Conservation (phyloP, 2,113 vertebrate species). For the Geococcyx californianus region DNA sequence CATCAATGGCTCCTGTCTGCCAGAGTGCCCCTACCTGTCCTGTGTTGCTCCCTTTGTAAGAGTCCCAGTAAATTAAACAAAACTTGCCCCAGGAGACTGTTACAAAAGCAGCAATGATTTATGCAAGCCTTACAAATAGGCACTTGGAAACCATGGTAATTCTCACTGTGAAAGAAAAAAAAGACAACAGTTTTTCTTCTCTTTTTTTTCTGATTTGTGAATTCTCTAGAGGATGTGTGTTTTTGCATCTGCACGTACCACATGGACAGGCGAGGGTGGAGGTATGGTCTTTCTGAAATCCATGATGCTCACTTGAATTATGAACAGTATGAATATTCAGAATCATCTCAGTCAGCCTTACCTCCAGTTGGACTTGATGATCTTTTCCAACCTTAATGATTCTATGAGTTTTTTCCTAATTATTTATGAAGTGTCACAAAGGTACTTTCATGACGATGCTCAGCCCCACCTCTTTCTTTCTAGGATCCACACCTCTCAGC, state of each 20-base stretch:
- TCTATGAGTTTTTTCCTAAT: no score
- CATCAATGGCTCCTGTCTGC: accelerated
- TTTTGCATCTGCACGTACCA: neutral
- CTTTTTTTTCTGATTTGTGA: neutral
- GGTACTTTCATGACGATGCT: neutral
- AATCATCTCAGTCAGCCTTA: neutral
- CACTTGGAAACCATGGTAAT: neutral
- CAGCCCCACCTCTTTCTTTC: neutral
- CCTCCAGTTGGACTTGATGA: neutral
- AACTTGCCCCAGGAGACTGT: neutral
- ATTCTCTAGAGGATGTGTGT: neutral
- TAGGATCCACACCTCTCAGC: neutral
- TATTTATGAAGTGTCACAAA: neutral
- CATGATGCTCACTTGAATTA: neutral
- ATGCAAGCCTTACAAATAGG: neutral
- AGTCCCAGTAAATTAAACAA: neutral
- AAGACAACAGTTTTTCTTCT: neutral
- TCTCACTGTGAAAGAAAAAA: neutral
- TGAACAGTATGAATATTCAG: neutral
- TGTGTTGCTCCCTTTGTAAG: accelerated
- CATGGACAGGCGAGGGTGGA: neutral
- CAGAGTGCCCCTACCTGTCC: accelerated
- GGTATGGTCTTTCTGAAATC: neutral
- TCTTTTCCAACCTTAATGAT: no score
- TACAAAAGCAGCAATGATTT: neutral